Conservation (phyloP, 2,113 vertebrate species). For the Jaculus jaculus region DNA sequence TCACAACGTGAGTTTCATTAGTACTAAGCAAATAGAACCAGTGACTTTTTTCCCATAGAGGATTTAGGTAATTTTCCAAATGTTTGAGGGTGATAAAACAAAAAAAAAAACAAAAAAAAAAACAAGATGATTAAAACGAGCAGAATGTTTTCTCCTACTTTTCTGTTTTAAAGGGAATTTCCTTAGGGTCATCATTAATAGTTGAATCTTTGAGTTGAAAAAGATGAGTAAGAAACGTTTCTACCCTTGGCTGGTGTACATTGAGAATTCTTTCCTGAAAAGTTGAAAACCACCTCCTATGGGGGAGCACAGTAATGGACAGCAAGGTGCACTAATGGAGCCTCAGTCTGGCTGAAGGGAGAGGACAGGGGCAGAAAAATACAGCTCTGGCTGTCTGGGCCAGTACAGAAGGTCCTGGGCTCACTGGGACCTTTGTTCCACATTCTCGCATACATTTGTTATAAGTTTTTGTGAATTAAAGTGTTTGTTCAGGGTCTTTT, state of each 20-base stretch:
- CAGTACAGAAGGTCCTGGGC: not conserved
- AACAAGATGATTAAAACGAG: not conserved
- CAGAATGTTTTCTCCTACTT: not conserved
- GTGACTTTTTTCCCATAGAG: not conserved
- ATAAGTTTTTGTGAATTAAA: not conserved
- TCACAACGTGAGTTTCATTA: not conserved
- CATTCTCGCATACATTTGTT: not conserved
- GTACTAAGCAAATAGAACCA: not conserved
- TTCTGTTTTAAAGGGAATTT: conserved; percentile 33
- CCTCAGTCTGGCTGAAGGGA: fast-evolving
- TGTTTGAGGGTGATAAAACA: not conserved
- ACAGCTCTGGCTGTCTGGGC: not conserved
- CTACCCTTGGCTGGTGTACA: not conserved
- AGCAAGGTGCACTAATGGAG: fast-evolving
- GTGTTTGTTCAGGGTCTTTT: not conserved
- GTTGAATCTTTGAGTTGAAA: not conserved
- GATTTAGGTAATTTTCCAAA: conserved; percentile 6
- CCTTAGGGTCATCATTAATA: not conserved
- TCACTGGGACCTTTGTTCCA: not conserved
- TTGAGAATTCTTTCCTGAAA: not conserved
- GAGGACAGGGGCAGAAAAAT: fast-evolving
- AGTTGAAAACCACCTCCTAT: not conserved
- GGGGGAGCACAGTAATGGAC: fast-evolving
- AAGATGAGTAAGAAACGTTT: not conserved
- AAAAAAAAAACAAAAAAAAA: no score